These are phyloP conservation scores for Mobula hypostoma DNA, from an alignment of 2,113 vertebrate genomes.

Conservation along the genomic window DNA sequence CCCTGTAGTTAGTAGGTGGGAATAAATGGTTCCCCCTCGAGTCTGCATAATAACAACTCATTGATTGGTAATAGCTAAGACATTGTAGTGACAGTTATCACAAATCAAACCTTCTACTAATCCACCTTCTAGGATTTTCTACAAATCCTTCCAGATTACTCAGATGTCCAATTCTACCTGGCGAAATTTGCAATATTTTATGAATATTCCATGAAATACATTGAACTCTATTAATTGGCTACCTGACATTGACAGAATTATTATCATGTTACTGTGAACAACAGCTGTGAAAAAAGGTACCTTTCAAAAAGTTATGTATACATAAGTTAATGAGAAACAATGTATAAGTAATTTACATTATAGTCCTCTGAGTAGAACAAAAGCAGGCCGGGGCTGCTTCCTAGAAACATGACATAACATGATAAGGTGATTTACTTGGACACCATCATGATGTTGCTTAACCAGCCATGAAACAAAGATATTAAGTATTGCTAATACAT, in stretches of 20 bases:
- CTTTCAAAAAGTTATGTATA: background rate
- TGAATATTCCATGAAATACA: background rate
- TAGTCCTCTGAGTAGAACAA: background rate
- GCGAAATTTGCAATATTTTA: background rate
- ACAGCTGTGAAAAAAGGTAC: too few species aligned
- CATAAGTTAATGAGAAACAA: too few species aligned
- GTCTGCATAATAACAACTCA: constrained; percentile 18
- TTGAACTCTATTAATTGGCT: background rate
- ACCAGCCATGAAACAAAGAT: background rate
- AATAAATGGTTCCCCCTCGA: constrained; percentile 5
- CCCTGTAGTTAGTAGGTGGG: constrained; percentile 5
- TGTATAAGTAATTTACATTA: background rate
- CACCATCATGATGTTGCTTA: background rate
- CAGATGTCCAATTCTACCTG: background rate
- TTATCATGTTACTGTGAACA: too few species aligned
- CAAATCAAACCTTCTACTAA: background rate
- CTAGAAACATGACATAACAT: background rate
- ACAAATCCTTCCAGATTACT: background rate
- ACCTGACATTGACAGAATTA: too few species aligned
- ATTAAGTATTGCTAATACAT: background rate
- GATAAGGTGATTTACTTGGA: background rate
- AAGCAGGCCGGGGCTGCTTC: background rate
- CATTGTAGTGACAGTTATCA: constrained; percentile 11
- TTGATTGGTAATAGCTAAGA: constrained; percentile 30
- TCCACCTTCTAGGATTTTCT: background rate